A percentile compares a stretch with the other conserved stretches of the same genome.
phyloP scores from a whole-genome alignment of 2,113 vertebrate genomes.

The Tupaia chinensis region DNA sequence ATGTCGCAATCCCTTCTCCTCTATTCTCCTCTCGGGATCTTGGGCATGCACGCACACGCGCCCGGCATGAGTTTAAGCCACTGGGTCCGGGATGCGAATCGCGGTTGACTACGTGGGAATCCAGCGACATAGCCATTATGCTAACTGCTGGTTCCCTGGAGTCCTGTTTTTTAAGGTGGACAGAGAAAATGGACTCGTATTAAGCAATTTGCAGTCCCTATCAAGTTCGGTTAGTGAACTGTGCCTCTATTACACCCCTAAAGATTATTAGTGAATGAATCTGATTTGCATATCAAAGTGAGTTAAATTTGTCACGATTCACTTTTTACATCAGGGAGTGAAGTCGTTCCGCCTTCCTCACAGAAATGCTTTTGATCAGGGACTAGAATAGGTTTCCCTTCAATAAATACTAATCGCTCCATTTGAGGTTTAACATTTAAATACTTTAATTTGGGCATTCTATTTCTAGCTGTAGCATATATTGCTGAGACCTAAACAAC shows the following conservation, averaged over 20 bases:
- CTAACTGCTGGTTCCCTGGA: too few relatives aligned
- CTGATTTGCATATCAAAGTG: slow-evolving; percentile 49
- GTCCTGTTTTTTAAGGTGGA: background rate
- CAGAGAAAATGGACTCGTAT: background rate
- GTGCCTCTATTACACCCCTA: background rate
- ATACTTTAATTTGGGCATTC: slow-evolving; percentile 2
- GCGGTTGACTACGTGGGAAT: too few relatives aligned
- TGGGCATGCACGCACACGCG: too few relatives aligned
- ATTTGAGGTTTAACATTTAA: background rate
- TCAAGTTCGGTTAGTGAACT: background rate
- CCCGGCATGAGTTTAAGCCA: too few relatives aligned
- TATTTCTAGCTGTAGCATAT: background rate
- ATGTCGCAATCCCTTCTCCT: too few relatives aligned
- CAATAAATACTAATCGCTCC: background rate
- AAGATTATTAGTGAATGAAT: slow-evolving; percentile 24
- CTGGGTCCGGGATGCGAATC: too few relatives aligned
- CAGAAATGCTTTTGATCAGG: background rate
- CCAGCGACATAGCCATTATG: too few relatives aligned
- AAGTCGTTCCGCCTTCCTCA: background rate
- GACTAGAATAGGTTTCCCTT: background rate
- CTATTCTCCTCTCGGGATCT: too few relatives aligned
- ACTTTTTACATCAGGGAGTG: background rate
- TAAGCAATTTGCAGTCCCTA: background rate
- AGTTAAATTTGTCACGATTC: slow-evolving; percentile 27
- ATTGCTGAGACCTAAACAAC: background rate